These are phyloP conservation scores for Aphis gossypii DNA, from an alignment of 1,140 invertebrate genomes.

Conservation along the genomic window DNA sequence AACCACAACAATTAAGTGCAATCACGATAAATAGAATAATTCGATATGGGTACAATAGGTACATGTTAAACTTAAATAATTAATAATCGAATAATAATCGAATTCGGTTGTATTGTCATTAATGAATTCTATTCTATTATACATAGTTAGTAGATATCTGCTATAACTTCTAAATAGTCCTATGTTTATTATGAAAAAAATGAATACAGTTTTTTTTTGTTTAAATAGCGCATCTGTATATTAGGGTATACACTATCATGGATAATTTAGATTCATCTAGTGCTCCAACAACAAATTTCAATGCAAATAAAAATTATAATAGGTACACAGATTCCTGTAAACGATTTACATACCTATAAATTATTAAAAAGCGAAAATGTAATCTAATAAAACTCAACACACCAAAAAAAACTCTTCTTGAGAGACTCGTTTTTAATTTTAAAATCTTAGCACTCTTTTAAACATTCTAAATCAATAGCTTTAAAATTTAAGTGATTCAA, in stretches of 20 bases:
- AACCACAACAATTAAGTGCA: not conserved
- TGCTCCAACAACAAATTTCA: not conserved
- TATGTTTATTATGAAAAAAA: not conserved
- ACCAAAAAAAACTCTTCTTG: no score
- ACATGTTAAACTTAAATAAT: no score
- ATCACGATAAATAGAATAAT: not conserved
- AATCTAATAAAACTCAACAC: not conserved
- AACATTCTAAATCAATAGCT: not conserved
- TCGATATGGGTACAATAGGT: not conserved
- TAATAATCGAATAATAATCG: not conserved
- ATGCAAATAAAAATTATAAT: not conserved
- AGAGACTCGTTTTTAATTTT: not conserved
- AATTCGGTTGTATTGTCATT: not conserved
- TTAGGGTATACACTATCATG: no score
- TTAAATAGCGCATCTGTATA: no score
- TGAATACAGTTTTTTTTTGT: not conserved
- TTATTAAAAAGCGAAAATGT: not conserved
- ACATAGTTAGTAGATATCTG: not conserved
- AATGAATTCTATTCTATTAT: not conserved
- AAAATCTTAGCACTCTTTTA: not conserved
- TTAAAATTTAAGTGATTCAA: not conserved
- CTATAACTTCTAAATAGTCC: no score
- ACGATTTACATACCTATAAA: not conserved
- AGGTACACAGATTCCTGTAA: not conserved
- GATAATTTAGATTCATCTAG: not conserved